Conservation (phyloP, 2,888 invertebrate genomes). For the Metallyticus violacea region DNA sequence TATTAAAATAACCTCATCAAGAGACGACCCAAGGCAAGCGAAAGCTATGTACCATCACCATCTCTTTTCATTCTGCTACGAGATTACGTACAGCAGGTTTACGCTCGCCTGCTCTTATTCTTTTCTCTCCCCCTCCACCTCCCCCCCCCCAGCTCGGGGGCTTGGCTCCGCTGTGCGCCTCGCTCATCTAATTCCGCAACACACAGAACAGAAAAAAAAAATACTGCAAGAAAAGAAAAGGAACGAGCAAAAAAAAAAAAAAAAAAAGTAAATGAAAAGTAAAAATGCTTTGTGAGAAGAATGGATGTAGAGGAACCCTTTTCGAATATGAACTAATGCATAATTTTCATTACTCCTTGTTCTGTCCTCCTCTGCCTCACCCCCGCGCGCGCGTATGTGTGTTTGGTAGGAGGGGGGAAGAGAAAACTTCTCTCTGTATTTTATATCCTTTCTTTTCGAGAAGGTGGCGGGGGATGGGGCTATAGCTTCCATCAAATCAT, state of each 20-base stretch:
- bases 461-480: not conserved
- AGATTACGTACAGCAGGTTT: slow-evolving; percentile 23
- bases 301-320: slow-evolving; percentile 28
- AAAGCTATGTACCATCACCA: not conserved
- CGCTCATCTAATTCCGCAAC: slow-evolving; percentile 29
- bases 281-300: slow-evolving; percentile 34
- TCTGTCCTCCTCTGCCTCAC: not conserved
- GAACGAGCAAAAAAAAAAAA: slow-evolving; percentile 3
- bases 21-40: slow-evolving; percentile 20
- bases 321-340: slow-evolving; percentile 45
- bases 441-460: slow-evolving; percentile 1
- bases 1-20: slow-evolving; percentile 26
- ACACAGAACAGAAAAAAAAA: not conserved
- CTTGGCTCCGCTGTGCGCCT: not conserved
- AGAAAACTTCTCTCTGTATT: not conserved
- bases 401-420: not conserved
- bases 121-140: slow-evolving; percentile 8
- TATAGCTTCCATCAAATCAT: slow-evolving; percentile 4
- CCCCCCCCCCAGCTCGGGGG: slow-evolving; percentile 6
- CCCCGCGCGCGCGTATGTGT: not conserved
- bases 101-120: slow-evolving; percentile 12
- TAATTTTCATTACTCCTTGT: slow-evolving; percentile 43
- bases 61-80: slow-evolving; percentile 18
- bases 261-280: slow-evolving; percentile 30
- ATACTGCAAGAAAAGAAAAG: slow-evolving; percentile 3